Conservation (phyloP, 2,888 invertebrate species). For the Drosophila helvetica region DNA sequence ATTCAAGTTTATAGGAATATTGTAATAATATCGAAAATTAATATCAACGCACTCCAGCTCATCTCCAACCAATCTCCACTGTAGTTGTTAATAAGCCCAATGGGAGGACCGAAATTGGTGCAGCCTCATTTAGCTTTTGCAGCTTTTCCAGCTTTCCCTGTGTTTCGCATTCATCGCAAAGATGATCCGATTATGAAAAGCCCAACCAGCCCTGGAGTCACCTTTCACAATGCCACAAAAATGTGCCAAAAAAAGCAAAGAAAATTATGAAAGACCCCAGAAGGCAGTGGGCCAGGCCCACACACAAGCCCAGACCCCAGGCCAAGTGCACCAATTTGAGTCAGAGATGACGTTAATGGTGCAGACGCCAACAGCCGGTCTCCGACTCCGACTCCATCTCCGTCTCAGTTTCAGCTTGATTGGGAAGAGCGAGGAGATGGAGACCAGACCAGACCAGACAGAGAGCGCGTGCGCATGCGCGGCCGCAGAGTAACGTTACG, state of each 20-base stretch:
- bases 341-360: constrained; percentile 53
- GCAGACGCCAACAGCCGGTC: constrained; percentile 53
- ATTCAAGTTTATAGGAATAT: too few species aligned
- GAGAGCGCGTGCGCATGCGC: constrained; percentile 30
- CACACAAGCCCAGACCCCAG: constrained; percentile 9
- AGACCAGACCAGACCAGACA: neutral
- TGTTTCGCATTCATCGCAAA: constrained; percentile 8
- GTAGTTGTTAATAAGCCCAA: constrained; percentile 16
- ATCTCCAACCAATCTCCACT: neutral
- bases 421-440: neutral
- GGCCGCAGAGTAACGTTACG: constrained; percentile 54
- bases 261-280: constrained; percentile 20
- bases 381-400: too few species aligned
- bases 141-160: constrained; percentile 6
- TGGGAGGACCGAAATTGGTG: neutral
- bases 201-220: constrained; percentile 28
- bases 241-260: constrained; percentile 48
- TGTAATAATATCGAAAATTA: too few species aligned
- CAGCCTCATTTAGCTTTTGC: neutral
- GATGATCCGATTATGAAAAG: constrained; percentile 38
- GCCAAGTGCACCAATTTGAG: constrained; percentile 60
- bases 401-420: constrained; percentile 1
- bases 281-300: constrained; percentile 14
- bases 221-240: constrained; percentile 61
- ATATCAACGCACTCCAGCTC: too few species aligned